Conservation (phyloP, 2,888 invertebrate species). For the Chelonus formosanus region DNA sequence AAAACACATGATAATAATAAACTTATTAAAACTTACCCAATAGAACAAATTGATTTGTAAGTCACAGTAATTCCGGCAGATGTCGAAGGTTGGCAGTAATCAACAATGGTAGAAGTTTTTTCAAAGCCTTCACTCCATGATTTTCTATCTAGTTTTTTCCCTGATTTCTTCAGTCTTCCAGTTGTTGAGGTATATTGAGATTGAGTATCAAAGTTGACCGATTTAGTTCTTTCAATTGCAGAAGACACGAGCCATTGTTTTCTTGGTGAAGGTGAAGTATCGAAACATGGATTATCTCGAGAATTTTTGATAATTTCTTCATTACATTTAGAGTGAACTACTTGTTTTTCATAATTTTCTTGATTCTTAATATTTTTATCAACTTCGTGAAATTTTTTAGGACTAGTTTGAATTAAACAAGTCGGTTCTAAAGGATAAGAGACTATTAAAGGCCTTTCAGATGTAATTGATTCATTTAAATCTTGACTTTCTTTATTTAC, state of each 20-base stretch:
- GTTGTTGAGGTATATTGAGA: too few relatives aligned
- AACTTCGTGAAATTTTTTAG: slow-evolving; percentile 21
- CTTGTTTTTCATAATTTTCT: slow-evolving; percentile 30
- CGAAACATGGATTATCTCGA: slow-evolving; percentile 34
- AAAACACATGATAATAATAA: slow-evolving; percentile 19
- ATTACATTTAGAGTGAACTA: slow-evolving; percentile 27
- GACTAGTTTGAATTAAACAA: slow-evolving; percentile 36
- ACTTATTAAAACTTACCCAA: slow-evolving; percentile 35
- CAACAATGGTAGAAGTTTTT: slow-evolving; percentile 33
- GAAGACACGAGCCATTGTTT: slow-evolving; percentile 1
- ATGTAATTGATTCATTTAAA: slow-evolving; percentile 20
- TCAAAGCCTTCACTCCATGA: slow-evolving; percentile 43
- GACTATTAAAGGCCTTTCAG: background rate
- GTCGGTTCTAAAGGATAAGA: slow-evolving; percentile 45
- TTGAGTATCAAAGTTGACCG: background rate
- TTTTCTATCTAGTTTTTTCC: slow-evolving; percentile 33
- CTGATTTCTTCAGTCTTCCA: background rate
- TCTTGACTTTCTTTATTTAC: slow-evolving; percentile 28
- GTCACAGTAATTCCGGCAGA: slow-evolving; percentile 39
- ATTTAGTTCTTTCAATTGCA: background rate
- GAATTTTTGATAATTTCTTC: background rate
- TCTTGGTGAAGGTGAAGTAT: slow-evolving; percentile 30
- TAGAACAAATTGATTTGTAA: slow-evolving; percentile 2
- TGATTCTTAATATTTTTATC: slow-evolving; percentile 34
- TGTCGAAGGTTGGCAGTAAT: slow-evolving; percentile 45